Percentiles rank a stretch among this genome's conserved stretches.
Evolutionary conservation across 2,113 vertebrate species (phyloP).

Genomic region (Eretmodus cyanostictus): DNA sequence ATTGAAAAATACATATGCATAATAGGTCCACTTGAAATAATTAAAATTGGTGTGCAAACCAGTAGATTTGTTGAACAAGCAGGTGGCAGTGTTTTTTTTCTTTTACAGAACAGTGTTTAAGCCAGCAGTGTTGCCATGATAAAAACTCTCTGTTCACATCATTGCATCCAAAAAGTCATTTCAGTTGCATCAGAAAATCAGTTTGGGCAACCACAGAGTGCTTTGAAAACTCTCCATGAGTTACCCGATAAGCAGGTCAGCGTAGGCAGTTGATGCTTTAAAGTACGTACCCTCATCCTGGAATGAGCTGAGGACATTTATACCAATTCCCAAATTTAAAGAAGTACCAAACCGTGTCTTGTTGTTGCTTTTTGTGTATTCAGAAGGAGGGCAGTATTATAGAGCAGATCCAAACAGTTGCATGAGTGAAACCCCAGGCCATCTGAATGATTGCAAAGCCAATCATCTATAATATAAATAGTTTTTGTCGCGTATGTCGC

Average conservation of each 20-base stretch:
- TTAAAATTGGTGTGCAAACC: background rate
- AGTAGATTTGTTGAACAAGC: conserved; percentile 43
- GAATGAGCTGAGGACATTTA: background rate
- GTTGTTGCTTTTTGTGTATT: conserved; percentile 3
- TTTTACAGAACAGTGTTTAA: background rate
- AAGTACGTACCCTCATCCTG: conserved; percentile 32
- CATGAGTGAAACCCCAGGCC: background rate
- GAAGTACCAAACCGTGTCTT: background rate
- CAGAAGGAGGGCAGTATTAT: conserved; percentile 27
- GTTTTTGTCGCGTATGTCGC: background rate
- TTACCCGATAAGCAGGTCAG: background rate
- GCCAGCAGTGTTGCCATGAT: background rate
- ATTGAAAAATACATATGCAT: fast-evolving
- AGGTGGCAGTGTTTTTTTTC: conserved; percentile 68
- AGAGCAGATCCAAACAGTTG: background rate
- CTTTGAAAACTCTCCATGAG: background rate
- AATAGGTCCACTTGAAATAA: background rate
- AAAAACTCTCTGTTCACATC: background rate
- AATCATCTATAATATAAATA: background rate
- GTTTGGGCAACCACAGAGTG: background rate
- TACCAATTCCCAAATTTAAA: background rate
- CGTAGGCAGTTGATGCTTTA: conserved; percentile 29
- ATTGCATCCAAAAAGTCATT: background rate
- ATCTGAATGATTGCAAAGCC: background rate
- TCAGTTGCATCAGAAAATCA: background rate